A percentile compares a stretch with the other conserved stretches of the same genome.
Conservation (phyloP, 2,113 vertebrate species). For the Plotosus lineatus region DNA sequence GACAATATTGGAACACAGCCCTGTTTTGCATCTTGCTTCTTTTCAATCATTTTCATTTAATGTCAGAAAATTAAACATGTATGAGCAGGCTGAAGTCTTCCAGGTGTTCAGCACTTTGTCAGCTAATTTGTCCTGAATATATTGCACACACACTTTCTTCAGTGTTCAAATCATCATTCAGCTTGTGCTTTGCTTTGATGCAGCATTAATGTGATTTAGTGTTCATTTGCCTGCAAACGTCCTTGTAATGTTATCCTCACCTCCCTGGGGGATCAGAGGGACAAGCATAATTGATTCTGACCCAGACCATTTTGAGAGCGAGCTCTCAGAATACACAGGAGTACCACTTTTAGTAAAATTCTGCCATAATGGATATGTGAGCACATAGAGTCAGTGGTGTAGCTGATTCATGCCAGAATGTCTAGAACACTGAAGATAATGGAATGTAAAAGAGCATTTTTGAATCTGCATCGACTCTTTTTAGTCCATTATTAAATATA, state of each 20-base stretch:
- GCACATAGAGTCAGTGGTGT: not conserved
- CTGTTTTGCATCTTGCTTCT: not conserved
- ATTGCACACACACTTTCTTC: not conserved
- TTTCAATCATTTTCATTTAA: not conserved
- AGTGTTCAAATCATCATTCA: conserved; percentile 11
- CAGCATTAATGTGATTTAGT: conserved; percentile 25
- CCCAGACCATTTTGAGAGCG: conserved; percentile 9
- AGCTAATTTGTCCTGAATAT: conserved; percentile 16
- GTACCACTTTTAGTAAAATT: not conserved
- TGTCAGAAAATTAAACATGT: not conserved
- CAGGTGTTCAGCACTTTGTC: conserved; percentile 13
- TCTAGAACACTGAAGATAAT: not conserved
- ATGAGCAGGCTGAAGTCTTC: conserved; percentile 2
- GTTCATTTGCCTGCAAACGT: conserved; percentile 11
- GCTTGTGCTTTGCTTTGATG: conserved; percentile 5
- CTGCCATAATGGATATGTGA: not conserved
- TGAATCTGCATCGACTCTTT: not conserved
- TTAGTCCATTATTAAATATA: not conserved
- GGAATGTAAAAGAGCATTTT: not conserved
- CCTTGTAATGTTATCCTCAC: conserved; percentile 20
- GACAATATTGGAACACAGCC: not conserved
- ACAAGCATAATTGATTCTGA: conserved; percentile 28
- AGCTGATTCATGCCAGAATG: conserved; percentile 11
- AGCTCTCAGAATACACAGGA: not conserved
- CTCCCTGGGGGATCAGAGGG: not conserved